Evolutionary conservation across 1,140 invertebrate genomes (phyloP).

Genomic region (Ceratoteleas bidentatus): DNA sequence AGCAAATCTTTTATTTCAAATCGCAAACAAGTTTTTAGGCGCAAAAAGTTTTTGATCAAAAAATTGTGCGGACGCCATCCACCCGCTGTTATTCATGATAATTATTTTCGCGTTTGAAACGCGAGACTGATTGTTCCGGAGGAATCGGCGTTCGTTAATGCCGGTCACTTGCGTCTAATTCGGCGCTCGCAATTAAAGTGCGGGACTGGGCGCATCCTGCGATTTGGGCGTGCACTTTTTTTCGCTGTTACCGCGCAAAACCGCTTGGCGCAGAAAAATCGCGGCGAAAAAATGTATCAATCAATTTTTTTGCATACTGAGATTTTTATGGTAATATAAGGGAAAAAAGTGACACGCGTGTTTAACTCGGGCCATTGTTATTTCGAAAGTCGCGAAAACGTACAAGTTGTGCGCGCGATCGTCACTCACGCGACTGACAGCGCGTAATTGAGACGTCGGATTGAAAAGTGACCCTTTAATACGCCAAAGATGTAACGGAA

Average conservation of each 20-base stretch:
- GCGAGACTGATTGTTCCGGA: conserved; percentile 18
- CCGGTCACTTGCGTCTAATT: conserved; percentile 5
- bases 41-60: conserved; percentile 32
- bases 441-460: conserved; percentile 19
- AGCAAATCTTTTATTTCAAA: conserved; percentile 54
- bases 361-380: conserved; percentile 12
- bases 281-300: conserved; percentile 8
- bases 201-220: not conserved
- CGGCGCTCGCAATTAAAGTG: not conserved
- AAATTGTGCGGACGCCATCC: conserved; percentile 21
- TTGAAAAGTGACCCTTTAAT: conserved; percentile 14
- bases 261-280: conserved; percentile 7
- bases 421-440: conserved; percentile 4
- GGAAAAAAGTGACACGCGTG: conserved; percentile 9
- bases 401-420: conserved; percentile 17
- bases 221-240: not conserved
- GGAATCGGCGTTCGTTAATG: conserved; percentile 3
- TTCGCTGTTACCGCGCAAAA: conserved; percentile 4
- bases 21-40: conserved; percentile 49
- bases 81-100: conserved; percentile 20
- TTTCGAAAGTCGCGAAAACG: conserved; percentile 16
- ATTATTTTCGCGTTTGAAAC: conserved; percentile 33
- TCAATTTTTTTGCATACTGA: conserved; percentile 15
- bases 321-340: conserved; percentile 26
- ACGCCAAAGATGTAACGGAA: not conserved